Evolutionary conservation across 2,113 vertebrate species (phyloP), one percentile per base, ranked within the genome.

Genomic region (Microtus montanus): DNA sequence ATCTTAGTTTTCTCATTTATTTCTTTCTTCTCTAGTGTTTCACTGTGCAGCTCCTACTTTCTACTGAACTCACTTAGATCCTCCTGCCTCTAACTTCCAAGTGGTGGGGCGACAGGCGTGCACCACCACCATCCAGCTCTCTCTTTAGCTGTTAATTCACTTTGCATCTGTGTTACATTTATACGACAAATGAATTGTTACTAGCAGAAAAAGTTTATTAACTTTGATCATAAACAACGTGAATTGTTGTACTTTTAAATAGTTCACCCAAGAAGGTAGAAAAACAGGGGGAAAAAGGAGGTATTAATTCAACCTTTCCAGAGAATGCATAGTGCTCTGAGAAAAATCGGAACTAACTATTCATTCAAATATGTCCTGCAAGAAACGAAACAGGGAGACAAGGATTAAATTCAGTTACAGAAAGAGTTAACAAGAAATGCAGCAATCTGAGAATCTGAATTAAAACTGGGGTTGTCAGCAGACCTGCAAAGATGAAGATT

Each of bases 191-290:
- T 20, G 20, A 3, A 15, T 66, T 96, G 73, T 85, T 52, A 70
- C 89, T 95, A 94, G 49, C 44, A 95, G 38, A 41, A 58, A 96
- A 82, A 15, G 61, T 63, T 89, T 97, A 7, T 82, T 94, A 85
- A 86, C 74, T 88, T 85, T 52, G 35, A 8, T 91, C 12, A 44
- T 90, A 97, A 97, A 35, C 87, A 97, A 97, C 26, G 12, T 80
- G 30, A 96, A 95, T 96, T 96, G 83, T 92, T 24, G 70, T 80
- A 91, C 64, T 96, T 96, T 94, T 87, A 71, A 96, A 90, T 66
- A 93, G 61, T 86, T 83, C 30, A 35, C 92, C 90, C 90, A 41
- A 83, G 63, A 35, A 91, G 30, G 35, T 94, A 38, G 13, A 63
- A 95, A 90, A 95, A 94, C 47, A 28, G 64, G 79, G 91, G 8